A percentile compares a stretch with the other conserved stretches of the same genome.
phyloP scores from a whole-genome alignment of 2,113 vertebrate species.

The Tragulus kanchil region DNA sequence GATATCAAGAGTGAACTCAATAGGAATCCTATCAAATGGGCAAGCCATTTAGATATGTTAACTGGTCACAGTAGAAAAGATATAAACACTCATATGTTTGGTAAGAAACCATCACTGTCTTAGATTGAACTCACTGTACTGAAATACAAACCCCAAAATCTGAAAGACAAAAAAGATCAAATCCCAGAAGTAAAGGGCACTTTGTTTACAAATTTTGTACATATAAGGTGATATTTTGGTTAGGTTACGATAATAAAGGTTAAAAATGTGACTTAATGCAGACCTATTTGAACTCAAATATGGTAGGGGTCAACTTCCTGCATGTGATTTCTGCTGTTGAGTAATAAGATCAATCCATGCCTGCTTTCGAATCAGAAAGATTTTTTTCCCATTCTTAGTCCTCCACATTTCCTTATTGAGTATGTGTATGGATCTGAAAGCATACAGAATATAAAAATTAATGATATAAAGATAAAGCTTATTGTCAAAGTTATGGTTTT shows the following conservation, averaged over 20 bases:
- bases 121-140: constrained; percentile 31
- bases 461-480: constrained; percentile 66
- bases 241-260: background rate
- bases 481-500: background rate
- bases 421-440: constrained; percentile 52
- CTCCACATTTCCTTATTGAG: too few species aligned
- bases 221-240: constrained; percentile 22
- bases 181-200: constrained; percentile 29
- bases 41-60: background rate
- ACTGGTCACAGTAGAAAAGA: background rate
- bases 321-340: constrained; percentile 31
- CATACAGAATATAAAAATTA: constrained; percentile 50
- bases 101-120: constrained; percentile 40
- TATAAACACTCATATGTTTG: constrained; percentile 1
- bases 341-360: constrained; percentile 30
- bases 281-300: constrained; percentile 35
- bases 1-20: constrained; percentile 7
- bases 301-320: background rate
- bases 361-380: constrained; percentile 31
- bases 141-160: constrained; percentile 50
- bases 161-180: constrained; percentile 46
- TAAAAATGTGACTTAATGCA: constrained; percentile 43
- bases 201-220: constrained; percentile 29
- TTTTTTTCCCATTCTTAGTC: background rate
- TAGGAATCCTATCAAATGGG: constrained; percentile 27